Evolutionary conservation across 2,113 vertebrate genomes (phyloP).

Genomic region (Ranitomeya imitator): DNA sequence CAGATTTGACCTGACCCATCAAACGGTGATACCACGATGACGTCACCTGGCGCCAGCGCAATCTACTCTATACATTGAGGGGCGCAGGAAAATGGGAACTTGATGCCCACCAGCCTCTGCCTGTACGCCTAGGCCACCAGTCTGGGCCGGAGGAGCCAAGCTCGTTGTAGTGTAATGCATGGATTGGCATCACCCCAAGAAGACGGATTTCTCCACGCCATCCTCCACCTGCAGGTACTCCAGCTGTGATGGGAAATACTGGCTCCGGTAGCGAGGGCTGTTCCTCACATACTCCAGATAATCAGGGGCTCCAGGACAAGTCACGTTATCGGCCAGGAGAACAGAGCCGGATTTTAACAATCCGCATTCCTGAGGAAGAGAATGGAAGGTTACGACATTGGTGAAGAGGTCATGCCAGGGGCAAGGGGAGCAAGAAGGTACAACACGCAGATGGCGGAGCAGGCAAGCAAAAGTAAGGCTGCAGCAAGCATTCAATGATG

Average conservation of each 20-base stretch:
- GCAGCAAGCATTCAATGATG: not conserved
- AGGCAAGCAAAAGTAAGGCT: not conserved
- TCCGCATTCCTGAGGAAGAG: slow-evolving; percentile 64
- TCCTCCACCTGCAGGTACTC: slow-evolving; percentile 76
- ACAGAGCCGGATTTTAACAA: slow-evolving; percentile 70
- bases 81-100: not conserved
- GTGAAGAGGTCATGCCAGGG: not conserved
- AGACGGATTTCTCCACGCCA: slow-evolving; percentile 75
- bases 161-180: too few relatives aligned
- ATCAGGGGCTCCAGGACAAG: slow-evolving; percentile 74
- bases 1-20: too few relatives aligned
- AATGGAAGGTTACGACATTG: not conserved
- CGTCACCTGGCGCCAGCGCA: not conserved
- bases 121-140: not conserved
- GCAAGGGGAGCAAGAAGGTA: not conserved
- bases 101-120: not conserved
- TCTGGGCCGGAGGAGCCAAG: not conserved
- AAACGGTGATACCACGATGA: not conserved
- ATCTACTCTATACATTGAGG: not conserved
- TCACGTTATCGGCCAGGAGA: slow-evolving; percentile 76
- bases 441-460: not conserved
- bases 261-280: slow-evolving; percentile 70
- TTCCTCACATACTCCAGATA: slow-evolving; percentile 73
- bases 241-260: slow-evolving; percentile 74
- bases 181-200: slow-evolving; percentile 65